phyloP scores from a whole-genome alignment of 2,797 vertebrate genomes.

The Todus mexicanus region DNA sequence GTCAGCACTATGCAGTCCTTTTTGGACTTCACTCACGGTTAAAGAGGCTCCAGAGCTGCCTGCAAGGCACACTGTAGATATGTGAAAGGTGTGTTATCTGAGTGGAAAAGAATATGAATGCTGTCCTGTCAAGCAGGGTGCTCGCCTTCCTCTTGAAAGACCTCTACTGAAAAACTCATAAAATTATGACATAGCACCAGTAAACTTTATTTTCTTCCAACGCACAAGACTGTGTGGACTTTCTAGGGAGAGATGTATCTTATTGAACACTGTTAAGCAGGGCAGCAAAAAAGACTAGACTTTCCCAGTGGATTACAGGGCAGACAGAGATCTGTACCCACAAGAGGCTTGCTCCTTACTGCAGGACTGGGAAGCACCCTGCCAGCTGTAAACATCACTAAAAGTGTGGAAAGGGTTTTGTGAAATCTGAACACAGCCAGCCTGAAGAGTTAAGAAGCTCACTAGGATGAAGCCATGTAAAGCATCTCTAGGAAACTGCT shows the following conservation, averaged over 20 bases:
- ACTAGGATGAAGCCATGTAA: neutral
- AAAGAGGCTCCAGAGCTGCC: neutral
- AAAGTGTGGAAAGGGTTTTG: neutral
- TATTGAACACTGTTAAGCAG: neutral
- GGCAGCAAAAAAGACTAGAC: neutral
- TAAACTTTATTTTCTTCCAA: neutral
- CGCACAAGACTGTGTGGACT: neutral
- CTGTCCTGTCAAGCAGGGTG: neutral
- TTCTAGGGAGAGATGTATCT: neutral
- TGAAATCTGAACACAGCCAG: neutral
- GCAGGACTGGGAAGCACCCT: neutral
- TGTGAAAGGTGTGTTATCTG: neutral
- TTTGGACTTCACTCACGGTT: neutral
- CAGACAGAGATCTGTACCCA: neutral
- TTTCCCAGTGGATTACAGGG: neutral
- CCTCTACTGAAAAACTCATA: neutral
- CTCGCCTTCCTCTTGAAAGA: neutral
- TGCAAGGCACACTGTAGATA: accelerated
- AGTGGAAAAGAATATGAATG: neutral
- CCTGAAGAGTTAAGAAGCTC: neutral
- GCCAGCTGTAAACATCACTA: neutral
- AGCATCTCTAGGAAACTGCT: neutral
- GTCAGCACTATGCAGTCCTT: neutral
- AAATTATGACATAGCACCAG: neutral
- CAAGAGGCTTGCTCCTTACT: neutral